Evolutionary conservation across 2,113 vertebrate genomes (phyloP).

Genomic region (Merops nubicus): DNA sequence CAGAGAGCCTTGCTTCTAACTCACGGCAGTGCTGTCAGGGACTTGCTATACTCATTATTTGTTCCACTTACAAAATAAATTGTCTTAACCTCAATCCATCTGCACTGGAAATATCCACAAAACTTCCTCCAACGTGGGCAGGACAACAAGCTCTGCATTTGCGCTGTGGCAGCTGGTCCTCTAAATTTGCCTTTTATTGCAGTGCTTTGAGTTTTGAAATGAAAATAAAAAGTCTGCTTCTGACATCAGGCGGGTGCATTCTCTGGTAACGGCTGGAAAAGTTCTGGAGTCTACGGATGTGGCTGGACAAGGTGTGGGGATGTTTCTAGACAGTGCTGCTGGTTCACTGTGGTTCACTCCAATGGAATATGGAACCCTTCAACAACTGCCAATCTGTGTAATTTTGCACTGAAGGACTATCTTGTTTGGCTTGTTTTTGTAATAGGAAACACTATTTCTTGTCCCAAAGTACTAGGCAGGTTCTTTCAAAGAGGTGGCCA

Average conservation of each 20-base stretch:
- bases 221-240: background rate
- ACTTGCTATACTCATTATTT: background rate
- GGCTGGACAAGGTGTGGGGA: background rate
- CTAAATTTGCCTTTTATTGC: background rate
- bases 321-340: background rate
- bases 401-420: background rate
- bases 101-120: background rate
- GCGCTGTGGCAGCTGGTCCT: constrained; percentile 23
- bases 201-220: background rate
- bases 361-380: background rate
- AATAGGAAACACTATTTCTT: background rate
- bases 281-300: background rate
- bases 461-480: background rate
- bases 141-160: background rate
- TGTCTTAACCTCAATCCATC: background rate
- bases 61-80: background rate
- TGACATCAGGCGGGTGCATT: background rate
- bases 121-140: background rate
- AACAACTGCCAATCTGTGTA: background rate
- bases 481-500: background rate
- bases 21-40: background rate
- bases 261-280: background rate
- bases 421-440: background rate
- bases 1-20: background rate
- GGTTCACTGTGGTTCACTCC: background rate